Evolutionary conservation across 2,797 vertebrate species (phyloP).

Genomic region (Danio tinwini): DNA sequence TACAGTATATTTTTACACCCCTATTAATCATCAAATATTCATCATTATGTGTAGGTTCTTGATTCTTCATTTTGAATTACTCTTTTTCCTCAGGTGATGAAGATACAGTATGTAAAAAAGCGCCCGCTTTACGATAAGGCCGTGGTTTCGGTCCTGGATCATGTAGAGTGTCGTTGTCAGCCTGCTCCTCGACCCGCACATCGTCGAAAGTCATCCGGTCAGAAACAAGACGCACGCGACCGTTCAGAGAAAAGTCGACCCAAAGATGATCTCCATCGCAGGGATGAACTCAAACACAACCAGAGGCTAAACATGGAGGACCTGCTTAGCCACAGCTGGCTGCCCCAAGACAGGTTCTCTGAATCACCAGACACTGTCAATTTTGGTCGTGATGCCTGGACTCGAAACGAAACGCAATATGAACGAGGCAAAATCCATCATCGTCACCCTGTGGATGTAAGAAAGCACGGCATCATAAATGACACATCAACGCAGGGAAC

Average conservation of each 20-base stretch:
- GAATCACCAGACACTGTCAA: conserved; percentile 14
- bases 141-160: conserved; percentile 90
- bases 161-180: conserved; percentile 91
- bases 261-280: conserved; percentile 79
- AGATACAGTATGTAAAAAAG: conserved; percentile 88
- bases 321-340: conserved; percentile 62
- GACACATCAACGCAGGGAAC: conserved; percentile 28
- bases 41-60: neutral
- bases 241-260: conserved; percentile 66
- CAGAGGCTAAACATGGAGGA: conserved; percentile 75
- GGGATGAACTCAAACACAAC: conserved; percentile 79
- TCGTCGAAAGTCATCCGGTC: conserved; percentile 69
- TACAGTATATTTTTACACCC: neutral
- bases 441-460: conserved; percentile 42
- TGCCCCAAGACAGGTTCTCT: conserved; percentile 53
- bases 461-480: conserved; percentile 27
- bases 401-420: conserved; percentile 53
- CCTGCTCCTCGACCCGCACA: conserved; percentile 54
- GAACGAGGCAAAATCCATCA: conserved; percentile 38
- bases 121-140: conserved; percentile 85
- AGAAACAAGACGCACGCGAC: conserved; percentile 65
- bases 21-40: neutral
- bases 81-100: conserved; percentile 84
- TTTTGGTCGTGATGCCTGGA: conserved; percentile 39
- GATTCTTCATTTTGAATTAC: neutral